A percentile compares a stretch with the other conserved stretches of the same genome.
These are phyloP conservation scores for Etheostoma cragini DNA, from an alignment of 2,113 vertebrate genomes.

Conservation along the genomic window DNA sequence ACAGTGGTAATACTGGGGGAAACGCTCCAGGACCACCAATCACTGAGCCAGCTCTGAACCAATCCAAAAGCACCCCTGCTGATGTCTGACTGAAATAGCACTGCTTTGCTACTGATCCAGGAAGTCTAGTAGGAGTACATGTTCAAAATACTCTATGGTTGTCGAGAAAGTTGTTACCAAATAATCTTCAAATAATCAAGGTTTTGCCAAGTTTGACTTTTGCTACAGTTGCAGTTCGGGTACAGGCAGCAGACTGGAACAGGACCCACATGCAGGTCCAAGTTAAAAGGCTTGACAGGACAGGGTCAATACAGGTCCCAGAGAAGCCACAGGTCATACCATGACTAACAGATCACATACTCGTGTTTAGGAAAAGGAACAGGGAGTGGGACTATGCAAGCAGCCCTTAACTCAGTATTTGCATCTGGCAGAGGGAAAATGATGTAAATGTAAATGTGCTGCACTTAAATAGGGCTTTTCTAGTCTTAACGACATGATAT, in stretches of 20 bases:
- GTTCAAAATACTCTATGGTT: not conserved
- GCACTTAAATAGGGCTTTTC: no score
- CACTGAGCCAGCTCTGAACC: conserved; percentile 6
- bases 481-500: no score
- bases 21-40: conserved; percentile 35
- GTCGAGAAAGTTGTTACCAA: not conserved
- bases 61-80: conserved; percentile 27
- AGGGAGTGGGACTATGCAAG: not conserved
- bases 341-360: not conserved
- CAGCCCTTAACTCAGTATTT: not conserved
- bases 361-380: not conserved
- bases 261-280: not conserved
- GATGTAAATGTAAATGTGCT: no score
- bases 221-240: not conserved
- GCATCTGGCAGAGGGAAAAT: no score
- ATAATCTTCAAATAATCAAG: not conserved
- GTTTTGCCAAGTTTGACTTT: not conserved
- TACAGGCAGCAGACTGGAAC: not conserved
- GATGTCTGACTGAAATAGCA: conserved; percentile 12
- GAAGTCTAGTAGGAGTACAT: conserved; percentile 13
- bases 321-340: not conserved
- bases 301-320: not conserved
- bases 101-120: not conserved
- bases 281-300: not conserved
- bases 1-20: conserved; percentile 25